phyloP scores from a whole-genome alignment of 2,888 invertebrate species.

The Drosophila rellima region DNA sequence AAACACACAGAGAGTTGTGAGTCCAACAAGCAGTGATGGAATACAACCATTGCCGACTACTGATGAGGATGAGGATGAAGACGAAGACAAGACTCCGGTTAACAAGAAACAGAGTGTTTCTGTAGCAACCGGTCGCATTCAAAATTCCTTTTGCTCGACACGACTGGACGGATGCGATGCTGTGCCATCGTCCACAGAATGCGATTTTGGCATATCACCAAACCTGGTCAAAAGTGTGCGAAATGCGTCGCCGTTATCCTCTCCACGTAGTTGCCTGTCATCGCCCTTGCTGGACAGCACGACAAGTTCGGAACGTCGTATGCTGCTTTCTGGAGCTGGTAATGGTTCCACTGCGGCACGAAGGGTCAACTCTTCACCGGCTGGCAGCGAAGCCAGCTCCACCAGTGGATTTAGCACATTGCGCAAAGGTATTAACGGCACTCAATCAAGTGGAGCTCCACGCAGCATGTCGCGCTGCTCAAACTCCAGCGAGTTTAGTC shows the following conservation, averaged over 20 bases:
- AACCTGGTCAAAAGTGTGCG: constrained; percentile 57
- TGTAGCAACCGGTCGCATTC: constrained; percentile 10
- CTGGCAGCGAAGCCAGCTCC: constrained; percentile 69
- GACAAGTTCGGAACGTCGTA: constrained; percentile 74
- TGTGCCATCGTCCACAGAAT: constrained; percentile 53
- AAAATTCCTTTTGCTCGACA: constrained; percentile 77
- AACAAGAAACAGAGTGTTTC: constrained; percentile 50
- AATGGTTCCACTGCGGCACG: constrained; percentile 21
- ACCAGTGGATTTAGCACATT: constrained; percentile 42
- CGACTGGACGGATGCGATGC: constrained; percentile 71
- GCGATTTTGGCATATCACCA: constrained; percentile 73
- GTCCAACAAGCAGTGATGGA: constrained; percentile 63
- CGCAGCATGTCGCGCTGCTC: constrained; percentile 84
- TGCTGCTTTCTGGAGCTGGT: constrained; percentile 41
- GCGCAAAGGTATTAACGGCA: constrained; percentile 39
- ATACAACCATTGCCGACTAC: constrained; percentile 49
- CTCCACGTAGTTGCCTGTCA: constrained; percentile 72
- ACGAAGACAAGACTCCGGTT: constrained; percentile 65
- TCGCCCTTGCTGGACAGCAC: constrained; percentile 82
- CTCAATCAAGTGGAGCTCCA: constrained; percentile 24
- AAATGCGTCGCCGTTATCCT: constrained; percentile 71
- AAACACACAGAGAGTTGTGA: constrained; percentile 44
- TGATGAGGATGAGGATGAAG: constrained; percentile 55
- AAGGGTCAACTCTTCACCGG: constrained; percentile 72
- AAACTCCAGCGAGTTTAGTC: constrained; percentile 84